Percentiles rank a stretch among this genome's conserved stretches.
Conservation (phyloP, 2,113 vertebrate genomes). For the Apteryx mantelli region DNA sequence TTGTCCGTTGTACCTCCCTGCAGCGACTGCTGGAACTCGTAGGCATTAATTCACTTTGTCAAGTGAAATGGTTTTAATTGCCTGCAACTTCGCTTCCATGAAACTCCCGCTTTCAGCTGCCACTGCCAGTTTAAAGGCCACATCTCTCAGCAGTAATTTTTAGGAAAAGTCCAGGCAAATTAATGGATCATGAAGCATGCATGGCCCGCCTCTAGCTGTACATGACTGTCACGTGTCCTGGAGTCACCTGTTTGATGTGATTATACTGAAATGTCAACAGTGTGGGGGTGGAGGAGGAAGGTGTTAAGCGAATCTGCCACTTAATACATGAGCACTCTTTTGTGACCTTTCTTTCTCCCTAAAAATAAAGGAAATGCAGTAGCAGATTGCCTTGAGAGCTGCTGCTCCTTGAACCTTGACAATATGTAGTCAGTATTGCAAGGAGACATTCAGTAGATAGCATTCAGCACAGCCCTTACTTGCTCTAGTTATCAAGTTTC, state of each 20-base stretch:
- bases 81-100: background rate
- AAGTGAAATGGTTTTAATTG: constrained; percentile 15
- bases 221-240: rapidly evolving
- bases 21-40: rapidly evolving
- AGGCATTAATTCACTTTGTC: constrained; percentile 1
- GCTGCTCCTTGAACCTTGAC: constrained; percentile 6
- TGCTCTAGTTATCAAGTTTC: background rate
- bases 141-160: background rate
- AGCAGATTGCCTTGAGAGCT: constrained; percentile 1
- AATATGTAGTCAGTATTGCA: background rate
- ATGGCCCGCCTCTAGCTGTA: background rate
- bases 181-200: background rate
- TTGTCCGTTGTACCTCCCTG: rapidly evolving
- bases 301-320: background rate
- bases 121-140: background rate
- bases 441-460: background rate
- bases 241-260: background rate
- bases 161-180: background rate
- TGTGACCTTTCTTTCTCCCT: constrained; percentile 1
- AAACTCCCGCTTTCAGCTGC: background rate
- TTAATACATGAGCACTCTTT: background rate
- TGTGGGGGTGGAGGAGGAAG: background rate
- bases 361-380: background rate
- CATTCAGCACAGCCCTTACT: background rate
- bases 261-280: rapidly evolving